Base-by-base conservation (phyloP, 2,888 invertebrate genomes). In the Drosophila paracracens region DNA sequence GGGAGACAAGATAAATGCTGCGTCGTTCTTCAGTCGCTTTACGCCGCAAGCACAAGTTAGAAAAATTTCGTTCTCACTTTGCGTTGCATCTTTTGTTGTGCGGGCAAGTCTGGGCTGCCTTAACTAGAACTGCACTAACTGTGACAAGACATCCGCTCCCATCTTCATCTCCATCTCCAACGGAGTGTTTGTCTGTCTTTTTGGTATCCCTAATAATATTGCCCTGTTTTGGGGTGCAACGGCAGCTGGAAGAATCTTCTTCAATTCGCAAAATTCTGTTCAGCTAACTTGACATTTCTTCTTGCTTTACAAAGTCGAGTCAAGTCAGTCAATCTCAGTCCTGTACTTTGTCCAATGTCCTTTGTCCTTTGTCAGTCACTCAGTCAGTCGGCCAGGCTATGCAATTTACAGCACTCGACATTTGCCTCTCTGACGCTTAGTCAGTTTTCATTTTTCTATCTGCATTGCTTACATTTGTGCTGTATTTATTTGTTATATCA, bases 51-150 rank as follows among this genome's bases (percentile, higher is more conserved):
- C 10, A 7, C 6, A 57, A 31, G 31, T 65, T 29, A 25, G 57
- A 57, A 54, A 57, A 54, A 82, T 78, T 77, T 87, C 87, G 62
- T 84, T 87, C 84, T 82, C 82, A 84, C 80, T 84, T 87, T 84
- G 73, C 76, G 72, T 84, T 74, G 65, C 67, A 58, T 66, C 72
- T 65, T 69, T 66, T 64, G 69, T 71, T 74, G 60, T 60, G 60
- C 43, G 46, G 25, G 16, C 7, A 25, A 40, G 40, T 40, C 21
- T 2, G 38, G 40, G n/a, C 57, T 63, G 35, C 54, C 69, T 40
- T 65, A 74, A 70, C 61, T 70, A 57, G 62, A 82, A 38, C 50
- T 64, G 61, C 67, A 65, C 52, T 79, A 70, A 70, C 77, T 84
- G 82, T 74, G 85, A 84, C 85, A 82, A 62, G 68, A 74, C 50